Conservation (phyloP, 2,888 invertebrate species). For the Patella ulyssiponensis region DNA sequence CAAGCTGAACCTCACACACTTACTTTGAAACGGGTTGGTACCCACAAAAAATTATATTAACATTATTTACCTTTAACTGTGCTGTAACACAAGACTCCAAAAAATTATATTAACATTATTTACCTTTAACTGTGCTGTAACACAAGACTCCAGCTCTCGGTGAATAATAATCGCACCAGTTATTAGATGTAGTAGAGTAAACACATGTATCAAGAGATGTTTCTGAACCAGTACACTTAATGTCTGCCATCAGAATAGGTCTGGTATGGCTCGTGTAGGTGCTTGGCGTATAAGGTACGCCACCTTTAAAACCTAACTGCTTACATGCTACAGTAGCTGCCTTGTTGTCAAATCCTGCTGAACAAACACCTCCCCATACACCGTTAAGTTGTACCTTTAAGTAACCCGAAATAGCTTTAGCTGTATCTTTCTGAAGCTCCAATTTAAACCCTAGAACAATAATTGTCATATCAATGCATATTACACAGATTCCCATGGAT, state of each 20-base stretch:
- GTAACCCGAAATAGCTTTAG: conserved; percentile 18
- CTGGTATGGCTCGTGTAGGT: conserved; percentile 26
- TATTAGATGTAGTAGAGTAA: conserved; percentile 29
- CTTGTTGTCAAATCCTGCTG: conserved; percentile 21
- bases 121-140: conserved; percentile 50
- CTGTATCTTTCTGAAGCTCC: conserved; percentile 39
- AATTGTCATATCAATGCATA: too few species aligned
- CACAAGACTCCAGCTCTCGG: conserved; percentile 63
- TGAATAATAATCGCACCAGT: conserved; percentile 48
- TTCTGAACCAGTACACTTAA: conserved; percentile 43
- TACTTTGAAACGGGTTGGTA: too few species aligned
- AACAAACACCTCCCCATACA: conserved; percentile 29
- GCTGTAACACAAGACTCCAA: conserved; percentile 62
- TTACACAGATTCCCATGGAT: too few species aligned
- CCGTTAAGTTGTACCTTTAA: conserved; percentile 26
- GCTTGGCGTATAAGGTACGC: conserved; percentile 24
- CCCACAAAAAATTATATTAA: too few species aligned
- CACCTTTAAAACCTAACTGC: conserved; percentile 31
- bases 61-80: conserved; percentile 39
- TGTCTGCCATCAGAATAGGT: conserved; percentile 43
- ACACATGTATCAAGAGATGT: conserved; percentile 36
- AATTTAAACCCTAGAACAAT: conserved; percentile 42
- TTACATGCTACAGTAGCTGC: conserved; percentile 36
- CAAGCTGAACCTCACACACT: too few species aligned
- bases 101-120: too few species aligned